Percentiles rank a stretch among this genome's conserved stretches.
These are phyloP conservation scores for Hololepta plana DNA, from an alignment of 2,888 invertebrate species.

Conservation along the genomic window DNA sequence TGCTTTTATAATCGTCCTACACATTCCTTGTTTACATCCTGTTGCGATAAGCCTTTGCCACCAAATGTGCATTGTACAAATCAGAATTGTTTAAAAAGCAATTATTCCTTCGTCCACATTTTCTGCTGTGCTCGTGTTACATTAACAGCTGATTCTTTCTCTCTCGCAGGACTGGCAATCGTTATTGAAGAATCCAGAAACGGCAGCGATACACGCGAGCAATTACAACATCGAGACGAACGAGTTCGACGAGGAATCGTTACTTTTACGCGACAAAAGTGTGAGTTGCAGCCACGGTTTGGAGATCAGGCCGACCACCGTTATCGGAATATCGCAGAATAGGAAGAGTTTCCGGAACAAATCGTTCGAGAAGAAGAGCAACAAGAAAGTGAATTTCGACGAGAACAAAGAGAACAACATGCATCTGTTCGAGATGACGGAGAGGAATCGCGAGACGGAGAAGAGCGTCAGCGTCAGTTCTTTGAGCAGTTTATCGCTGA, in stretches of 20 bases:
- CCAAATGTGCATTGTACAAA: too few species aligned
- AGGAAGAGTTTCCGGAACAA: constrained; percentile 7
- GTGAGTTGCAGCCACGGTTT: constrained; percentile 60
- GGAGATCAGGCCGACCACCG: constrained; percentile 48
- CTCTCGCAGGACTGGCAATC: too few species aligned
- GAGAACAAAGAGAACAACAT: constrained; percentile 11
- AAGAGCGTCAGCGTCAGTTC: constrained; percentile 25
- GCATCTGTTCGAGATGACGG: constrained; percentile 1
- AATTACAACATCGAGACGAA: constrained; percentile 22
- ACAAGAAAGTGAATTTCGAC: constrained; percentile 24
- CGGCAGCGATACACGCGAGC: constrained; percentile 26
- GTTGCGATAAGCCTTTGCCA: too few species aligned
- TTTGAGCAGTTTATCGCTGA: constrained; percentile 19
- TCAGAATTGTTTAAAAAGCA: too few species aligned
- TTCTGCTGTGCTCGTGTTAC: neutral
- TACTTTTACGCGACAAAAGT: constrained; percentile 55
- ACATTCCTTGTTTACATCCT: too few species aligned
- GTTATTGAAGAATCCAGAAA: constrained; percentile 41
- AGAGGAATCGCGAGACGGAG: constrained; percentile 17
- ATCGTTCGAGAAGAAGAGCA: constrained; percentile 7
- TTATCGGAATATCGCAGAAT: constrained; percentile 18
- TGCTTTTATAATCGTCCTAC: too few species aligned
- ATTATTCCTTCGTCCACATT: too few species aligned
- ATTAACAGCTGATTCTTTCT: too few species aligned
- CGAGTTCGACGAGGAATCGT: constrained; percentile 27